Base-by-base conservation (phyloP, 2,888 invertebrate genomes). In the Mesoligia furuncula region DNA sequence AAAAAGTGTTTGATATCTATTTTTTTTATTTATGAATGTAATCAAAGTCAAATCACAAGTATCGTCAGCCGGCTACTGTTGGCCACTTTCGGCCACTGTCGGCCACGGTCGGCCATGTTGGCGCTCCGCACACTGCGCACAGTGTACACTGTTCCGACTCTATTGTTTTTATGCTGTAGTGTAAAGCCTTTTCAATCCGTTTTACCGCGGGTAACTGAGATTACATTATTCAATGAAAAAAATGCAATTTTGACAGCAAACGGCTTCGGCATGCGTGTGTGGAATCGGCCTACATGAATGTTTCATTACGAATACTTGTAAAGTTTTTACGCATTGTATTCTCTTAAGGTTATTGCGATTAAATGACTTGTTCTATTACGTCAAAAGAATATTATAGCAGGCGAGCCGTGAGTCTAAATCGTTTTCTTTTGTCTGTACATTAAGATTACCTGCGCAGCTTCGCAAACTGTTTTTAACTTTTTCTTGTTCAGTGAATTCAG, bases 401-500 rank as follows among this genome's bases (percentile, higher is more conserved):
- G 59, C 81, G 85, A 79, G 64, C 57, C 64, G 77, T 84, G 84
- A 69, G 70, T 39, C 66, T 73, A 79, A 83, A 73, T 71, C 77
- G 88, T 77, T 75, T 79, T 73, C 88, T 88, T 87, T 87, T 87
- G 88, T 87, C 81, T 81, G 77, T 85, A 87, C 89, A 87, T 91
- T 90, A 87, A 89, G 87, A 90, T 90, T 89, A 90, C 86, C 87
- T 88, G 85, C 80, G 75, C 78, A 83, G 83, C 79, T 85, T 81
- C 45, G 71, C 84, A 81, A 89, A 91, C 88, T 90, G 90, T 90
- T 90, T 91, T 89, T 87, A 91, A 91, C 89, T 91, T 92, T 90
- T 91, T 90, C 90, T 90, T 92, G 87, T 90, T 92, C 91, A 90
- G 88, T 92, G 90, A 92, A 91, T 90, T 90, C 90, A 90, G 89